A percentile compares a stretch with the other conserved stretches of the same genome.
Conservation (phyloP, 2,888 invertebrate genomes). For the Monopis laevigella region DNA sequence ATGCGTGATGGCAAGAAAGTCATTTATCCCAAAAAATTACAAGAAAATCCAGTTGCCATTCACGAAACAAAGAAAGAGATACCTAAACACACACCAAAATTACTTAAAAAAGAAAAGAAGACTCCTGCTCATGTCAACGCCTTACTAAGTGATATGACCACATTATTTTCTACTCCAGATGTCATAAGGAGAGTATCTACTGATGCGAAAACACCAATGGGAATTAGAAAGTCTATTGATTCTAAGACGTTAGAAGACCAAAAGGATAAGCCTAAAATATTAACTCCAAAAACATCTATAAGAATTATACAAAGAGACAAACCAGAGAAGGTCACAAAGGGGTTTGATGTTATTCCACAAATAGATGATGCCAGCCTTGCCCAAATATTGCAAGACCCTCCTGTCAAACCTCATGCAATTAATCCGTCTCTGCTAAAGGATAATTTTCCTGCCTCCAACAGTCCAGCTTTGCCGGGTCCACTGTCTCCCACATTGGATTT, state of each 20-base stretch:
- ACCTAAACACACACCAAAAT: constrained; percentile 47
- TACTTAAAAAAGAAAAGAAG: constrained; percentile 62
- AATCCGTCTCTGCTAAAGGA: constrained; percentile 24
- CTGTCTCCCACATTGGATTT: constrained; percentile 69
- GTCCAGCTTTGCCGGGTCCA: constrained; percentile 60
- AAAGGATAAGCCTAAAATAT: constrained; percentile 21
- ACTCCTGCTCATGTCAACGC: constrained; percentile 68
- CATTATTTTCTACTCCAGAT: constrained; percentile 81
- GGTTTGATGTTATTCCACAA: constrained; percentile 52
- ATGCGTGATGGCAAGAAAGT: constrained; percentile 28
- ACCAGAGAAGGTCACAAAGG: constrained; percentile 37
- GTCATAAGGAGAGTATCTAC: constrained; percentile 75
- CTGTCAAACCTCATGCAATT: constrained; percentile 25
- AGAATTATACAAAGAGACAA: constrained; percentile 32
- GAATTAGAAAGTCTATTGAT: constrained; percentile 28
- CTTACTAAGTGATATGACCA: constrained; percentile 70
- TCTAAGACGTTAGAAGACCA: constrained; percentile 24
- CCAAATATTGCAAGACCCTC: constrained; percentile 56
- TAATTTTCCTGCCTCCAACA: constrained; percentile 36
- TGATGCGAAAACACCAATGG: constrained; percentile 52
- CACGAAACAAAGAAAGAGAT: constrained; percentile 34
- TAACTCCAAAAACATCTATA: constrained; percentile 29
- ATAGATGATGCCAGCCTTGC: constrained; percentile 59
- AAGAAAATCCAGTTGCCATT: constrained; percentile 25
- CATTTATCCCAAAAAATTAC: constrained; percentile 36